Evolutionary conservation across 1,140 invertebrate species (phyloP).

Genomic region (Stratiolaelaps scimitus): DNA sequence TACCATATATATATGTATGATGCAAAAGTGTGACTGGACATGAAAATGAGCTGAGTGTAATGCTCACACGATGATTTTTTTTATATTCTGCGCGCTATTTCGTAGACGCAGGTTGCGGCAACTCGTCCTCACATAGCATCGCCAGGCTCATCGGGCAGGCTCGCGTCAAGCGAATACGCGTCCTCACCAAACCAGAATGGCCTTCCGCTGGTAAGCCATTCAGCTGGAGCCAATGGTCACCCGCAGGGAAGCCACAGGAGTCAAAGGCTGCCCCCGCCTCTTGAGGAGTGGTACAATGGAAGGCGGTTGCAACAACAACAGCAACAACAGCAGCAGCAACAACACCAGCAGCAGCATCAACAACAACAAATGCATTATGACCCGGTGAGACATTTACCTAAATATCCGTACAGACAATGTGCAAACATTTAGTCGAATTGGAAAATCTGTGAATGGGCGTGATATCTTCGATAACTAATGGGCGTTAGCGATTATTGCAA

Average conservation of each 20-base stretch:
- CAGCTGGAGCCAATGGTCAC: neutral
- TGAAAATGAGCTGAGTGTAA: too few species aligned
- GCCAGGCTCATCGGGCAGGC: neutral
- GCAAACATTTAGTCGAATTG: too few species aligned
- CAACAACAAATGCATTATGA: conserved; percentile 17
- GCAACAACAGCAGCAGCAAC: conserved; percentile 20
- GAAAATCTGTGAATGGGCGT: too few species aligned
- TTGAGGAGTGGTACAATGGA: conserved; percentile 22
- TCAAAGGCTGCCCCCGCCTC: conserved; percentile 18
- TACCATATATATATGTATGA: too few species aligned
- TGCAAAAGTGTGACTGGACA: too few species aligned
- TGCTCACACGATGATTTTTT: too few species aligned
- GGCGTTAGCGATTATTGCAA: too few species aligned
- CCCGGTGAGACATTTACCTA: neutral
- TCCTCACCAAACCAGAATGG: conserved; percentile 20
- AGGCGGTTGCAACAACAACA: conserved; percentile 18
- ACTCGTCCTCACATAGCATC: neutral
- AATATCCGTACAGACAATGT: too few species aligned
- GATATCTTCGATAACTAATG: too few species aligned
- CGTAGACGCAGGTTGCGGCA: conserved; percentile 11
- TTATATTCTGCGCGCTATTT: neutral
- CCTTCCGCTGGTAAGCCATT: conserved; percentile 14
- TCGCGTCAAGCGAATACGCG: conserved; percentile 1
- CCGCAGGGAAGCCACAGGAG: neutral
- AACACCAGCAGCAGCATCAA: conserved; percentile 18